These are phyloP conservation scores for Chloroclystis v-ata DNA, from an alignment of 2,888 invertebrate genomes.

Conservation along the genomic window DNA sequence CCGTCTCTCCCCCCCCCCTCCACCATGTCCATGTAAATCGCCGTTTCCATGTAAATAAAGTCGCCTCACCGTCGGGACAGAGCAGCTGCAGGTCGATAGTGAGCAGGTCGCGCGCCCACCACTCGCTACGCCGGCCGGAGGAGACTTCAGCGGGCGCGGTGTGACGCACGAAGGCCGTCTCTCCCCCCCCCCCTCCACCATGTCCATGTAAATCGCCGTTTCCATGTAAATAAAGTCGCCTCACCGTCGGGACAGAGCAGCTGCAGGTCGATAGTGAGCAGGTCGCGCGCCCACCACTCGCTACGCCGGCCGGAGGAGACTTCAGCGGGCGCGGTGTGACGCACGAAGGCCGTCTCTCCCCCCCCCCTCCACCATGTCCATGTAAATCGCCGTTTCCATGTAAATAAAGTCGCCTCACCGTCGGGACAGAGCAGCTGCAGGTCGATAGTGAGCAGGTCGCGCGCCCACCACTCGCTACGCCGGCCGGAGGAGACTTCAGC, in stretches of 20 bases:
- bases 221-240: too few species aligned
- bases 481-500: constrained; percentile 94
- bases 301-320: constrained; percentile 93
- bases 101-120: constrained; percentile 95
- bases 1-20: too few species aligned
- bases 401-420: background rate
- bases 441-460: constrained; percentile 94
- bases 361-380: too few species aligned
- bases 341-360: constrained; percentile 95
- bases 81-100: constrained; percentile 93
- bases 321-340: constrained; percentile 94
- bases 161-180: constrained; percentile 96
- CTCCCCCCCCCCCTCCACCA: too few species aligned
- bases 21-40: too few species aligned
- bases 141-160: constrained; percentile 94
- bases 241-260: constrained; percentile 52
- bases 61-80: background rate
- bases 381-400: too few species aligned
- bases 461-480: constrained; percentile 94
- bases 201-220: too few species aligned
- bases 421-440: constrained; percentile 82
- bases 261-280: constrained; percentile 94
- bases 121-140: constrained; percentile 92
- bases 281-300: constrained; percentile 96
- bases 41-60: too few species aligned